phyloP scores from a whole-genome alignment of 2,113 vertebrate genomes.

The human (Homo sapiens) region GRCh38 chr21:31370501-31371000 shows the following conservation, averaged over 20 bases:
- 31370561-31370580: not conserved
- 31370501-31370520: rapidly evolving
- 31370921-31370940: not conserved
- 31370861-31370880: not conserved
- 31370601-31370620: not conserved
- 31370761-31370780: slow-evolving; percentile 33
- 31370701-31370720: slow-evolving; percentile 66
- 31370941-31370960: not conserved
- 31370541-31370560: not conserved
- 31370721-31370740: slow-evolving; percentile 70
- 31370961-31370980: not conserved
- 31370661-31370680: not conserved
- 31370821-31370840: slow-evolving; percentile 38
- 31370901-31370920: not conserved
- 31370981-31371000: not conserved
- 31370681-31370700: slow-evolving; percentile 33
- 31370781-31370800: slow-evolving; percentile 69
- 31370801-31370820: slow-evolving; percentile 54
- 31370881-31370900: not conserved
- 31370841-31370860: slow-evolving; percentile 7
- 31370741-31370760: slow-evolving; percentile 58
- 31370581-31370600: not conserved
- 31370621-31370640: not conserved
- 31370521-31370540: not conserved
- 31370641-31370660: not conserved